Evolutionary conservation across 2,113 vertebrate genomes (phyloP).

Genomic region (Kobus ellipsiprymnus): DNA sequence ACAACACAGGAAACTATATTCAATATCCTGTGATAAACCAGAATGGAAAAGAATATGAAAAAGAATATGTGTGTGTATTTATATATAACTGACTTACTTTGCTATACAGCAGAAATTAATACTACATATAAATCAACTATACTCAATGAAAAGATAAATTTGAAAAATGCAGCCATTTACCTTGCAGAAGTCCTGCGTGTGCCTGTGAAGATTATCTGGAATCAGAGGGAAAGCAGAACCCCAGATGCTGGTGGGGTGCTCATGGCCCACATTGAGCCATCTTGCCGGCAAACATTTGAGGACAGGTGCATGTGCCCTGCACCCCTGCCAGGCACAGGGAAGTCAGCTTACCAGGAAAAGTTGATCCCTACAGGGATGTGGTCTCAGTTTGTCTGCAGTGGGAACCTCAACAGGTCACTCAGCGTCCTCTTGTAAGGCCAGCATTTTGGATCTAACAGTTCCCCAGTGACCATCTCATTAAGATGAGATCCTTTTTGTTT

Average conservation of each 20-base stretch:
- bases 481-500: background rate
- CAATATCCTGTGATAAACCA: background rate
- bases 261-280: rapidly evolving
- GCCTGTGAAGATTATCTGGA: background rate
- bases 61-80: background rate
- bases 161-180: rapidly evolving
- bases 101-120: background rate
- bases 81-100: background rate
- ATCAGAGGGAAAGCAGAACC: background rate
- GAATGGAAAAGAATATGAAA: background rate
- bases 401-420: background rate
- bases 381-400: background rate
- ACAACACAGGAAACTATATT: background rate
- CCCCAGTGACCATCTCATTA: background rate
- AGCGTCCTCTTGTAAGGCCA: rapidly evolving
- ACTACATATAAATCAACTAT: background rate
- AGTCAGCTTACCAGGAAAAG: background rate
- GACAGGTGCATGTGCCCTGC: rapidly evolving
- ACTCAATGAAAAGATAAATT: background rate
- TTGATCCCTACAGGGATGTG: rapidly evolving
- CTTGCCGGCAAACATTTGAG: background rate
- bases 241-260: too few relatives aligned
- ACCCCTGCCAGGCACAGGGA: background rate
- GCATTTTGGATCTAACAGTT: background rate
- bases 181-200: background rate